phyloP scores from a whole-genome alignment of 2,888 invertebrate genomes.

The Athrips mouffetella region DNA sequence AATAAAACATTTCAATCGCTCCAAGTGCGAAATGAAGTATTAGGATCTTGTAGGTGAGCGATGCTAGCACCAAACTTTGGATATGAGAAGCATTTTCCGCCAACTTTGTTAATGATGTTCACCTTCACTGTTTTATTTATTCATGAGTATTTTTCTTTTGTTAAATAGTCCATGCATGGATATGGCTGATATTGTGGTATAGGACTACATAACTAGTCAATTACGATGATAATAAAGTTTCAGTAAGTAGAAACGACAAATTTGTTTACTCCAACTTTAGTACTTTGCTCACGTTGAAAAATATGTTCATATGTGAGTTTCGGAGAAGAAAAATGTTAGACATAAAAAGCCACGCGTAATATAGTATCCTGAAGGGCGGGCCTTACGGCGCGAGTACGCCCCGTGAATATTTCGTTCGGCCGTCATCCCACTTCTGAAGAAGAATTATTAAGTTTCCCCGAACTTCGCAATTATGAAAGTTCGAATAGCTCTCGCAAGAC shows the following conservation, averaged over 20 bases:
- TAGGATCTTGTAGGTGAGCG: slow-evolving; percentile 50
- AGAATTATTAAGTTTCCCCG: slow-evolving; percentile 77
- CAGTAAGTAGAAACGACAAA: not conserved
- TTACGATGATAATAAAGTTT: too few relatives aligned
- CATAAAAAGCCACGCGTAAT: slow-evolving; percentile 59
- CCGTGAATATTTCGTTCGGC: slow-evolving; percentile 74
- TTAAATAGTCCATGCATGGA: not conserved
- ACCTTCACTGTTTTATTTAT: slow-evolving; percentile 12
- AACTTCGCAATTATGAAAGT: slow-evolving; percentile 79
- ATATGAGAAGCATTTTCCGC: slow-evolving; percentile 35
- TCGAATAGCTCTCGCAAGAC: slow-evolving; percentile 76
- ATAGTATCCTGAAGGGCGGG: slow-evolving; percentile 60
- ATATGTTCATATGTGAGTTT: slow-evolving; percentile 32
- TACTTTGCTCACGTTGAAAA: not conserved
- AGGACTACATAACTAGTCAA: too few relatives aligned
- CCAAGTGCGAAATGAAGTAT: slow-evolving; percentile 67
- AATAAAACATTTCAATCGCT: slow-evolving; percentile 72
- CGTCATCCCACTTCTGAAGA: slow-evolving; percentile 75
- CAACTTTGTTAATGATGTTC: slow-evolving; percentile 33
- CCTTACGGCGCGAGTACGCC: slow-evolving; percentile 60
- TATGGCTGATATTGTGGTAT: too few relatives aligned
- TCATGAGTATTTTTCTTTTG: not conserved
- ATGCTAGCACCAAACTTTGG: slow-evolving; percentile 48
- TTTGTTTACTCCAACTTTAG: not conserved
- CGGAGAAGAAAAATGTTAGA: slow-evolving; percentile 50